Evolutionary conservation across 2,888 invertebrate species (phyloP).

Genomic region (Eilema depressum): DNA sequence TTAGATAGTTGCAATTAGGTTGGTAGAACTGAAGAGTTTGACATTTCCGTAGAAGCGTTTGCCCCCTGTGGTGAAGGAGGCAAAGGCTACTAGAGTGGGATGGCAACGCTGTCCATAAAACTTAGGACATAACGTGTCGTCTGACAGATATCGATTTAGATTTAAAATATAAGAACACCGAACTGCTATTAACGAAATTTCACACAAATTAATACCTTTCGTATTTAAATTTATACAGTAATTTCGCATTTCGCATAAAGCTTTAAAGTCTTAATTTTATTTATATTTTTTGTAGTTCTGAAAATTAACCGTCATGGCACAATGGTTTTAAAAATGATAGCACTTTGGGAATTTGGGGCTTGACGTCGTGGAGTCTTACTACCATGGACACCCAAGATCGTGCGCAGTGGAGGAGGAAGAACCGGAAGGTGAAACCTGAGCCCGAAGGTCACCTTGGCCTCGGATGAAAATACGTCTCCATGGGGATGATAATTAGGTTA

Average conservation of each 20-base stretch:
- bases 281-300: not conserved
- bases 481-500: too few relatives aligned
- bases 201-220: not conserved
- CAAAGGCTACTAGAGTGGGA: constrained; percentile 50
- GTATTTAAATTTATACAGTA: not conserved
- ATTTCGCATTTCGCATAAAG: not conserved
- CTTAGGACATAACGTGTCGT: constrained; percentile 37
- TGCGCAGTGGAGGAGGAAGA: too few relatives aligned
- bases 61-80: constrained; percentile 55
- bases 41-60: constrained; percentile 54
- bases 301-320: not conserved
- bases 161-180: constrained; percentile 23
- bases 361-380: too few relatives aligned
- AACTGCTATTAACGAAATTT: not conserved
- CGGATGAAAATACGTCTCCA: too few relatives aligned
- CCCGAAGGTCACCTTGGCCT: too few relatives aligned
- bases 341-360: too few relatives aligned
- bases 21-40: constrained; percentile 41
- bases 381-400: too few relatives aligned
- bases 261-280: not conserved
- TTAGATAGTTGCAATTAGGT: constrained; percentile 4
- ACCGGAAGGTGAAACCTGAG: too few relatives aligned
- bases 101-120: constrained; percentile 39
- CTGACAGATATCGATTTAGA: constrained; percentile 20
- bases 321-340: not conserved